These are phyloP conservation scores for Corynorhinus townsendii DNA, from an alignment of 2,113 vertebrate species.

Conservation along the genomic window DNA sequence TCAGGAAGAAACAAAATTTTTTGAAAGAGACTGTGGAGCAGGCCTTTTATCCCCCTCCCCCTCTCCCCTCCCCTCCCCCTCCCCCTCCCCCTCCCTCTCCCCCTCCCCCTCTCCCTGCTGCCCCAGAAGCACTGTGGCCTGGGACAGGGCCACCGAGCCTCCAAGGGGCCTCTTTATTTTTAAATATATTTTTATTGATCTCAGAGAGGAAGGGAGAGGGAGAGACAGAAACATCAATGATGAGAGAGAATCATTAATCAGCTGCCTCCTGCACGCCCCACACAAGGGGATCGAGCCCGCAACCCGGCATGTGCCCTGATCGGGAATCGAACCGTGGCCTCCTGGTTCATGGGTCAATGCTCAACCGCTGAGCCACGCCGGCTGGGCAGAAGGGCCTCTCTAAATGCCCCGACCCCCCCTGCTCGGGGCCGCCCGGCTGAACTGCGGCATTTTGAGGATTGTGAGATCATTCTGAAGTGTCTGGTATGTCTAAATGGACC, in stretches of 20 bases:
- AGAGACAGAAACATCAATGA: too few relatives aligned
- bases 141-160: background rate
- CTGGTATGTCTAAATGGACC: background rate
- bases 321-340: too few relatives aligned
- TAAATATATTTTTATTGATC: too few relatives aligned
- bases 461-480: background rate
- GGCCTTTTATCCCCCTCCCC: accelerated
- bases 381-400: too few relatives aligned
- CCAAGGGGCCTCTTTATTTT: background rate
- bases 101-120: background rate
- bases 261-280: too few relatives aligned
- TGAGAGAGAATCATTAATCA: too few relatives aligned
- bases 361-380: too few relatives aligned
- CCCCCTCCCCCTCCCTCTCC: accelerated
- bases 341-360: too few relatives aligned
- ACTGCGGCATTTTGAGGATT: background rate
- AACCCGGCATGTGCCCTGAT: too few relatives aligned
- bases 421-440: background rate
- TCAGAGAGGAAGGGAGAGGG: too few relatives aligned
- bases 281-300: too few relatives aligned
- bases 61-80: too few relatives aligned
- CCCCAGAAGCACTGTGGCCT: background rate
- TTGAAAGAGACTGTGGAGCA: background rate
- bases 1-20: background rate
- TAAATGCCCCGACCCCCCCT: background rate